These are phyloP conservation scores for Carlito syrichta DNA, from an alignment of 2,113 vertebrate genomes.

Conservation along the genomic window DNA sequence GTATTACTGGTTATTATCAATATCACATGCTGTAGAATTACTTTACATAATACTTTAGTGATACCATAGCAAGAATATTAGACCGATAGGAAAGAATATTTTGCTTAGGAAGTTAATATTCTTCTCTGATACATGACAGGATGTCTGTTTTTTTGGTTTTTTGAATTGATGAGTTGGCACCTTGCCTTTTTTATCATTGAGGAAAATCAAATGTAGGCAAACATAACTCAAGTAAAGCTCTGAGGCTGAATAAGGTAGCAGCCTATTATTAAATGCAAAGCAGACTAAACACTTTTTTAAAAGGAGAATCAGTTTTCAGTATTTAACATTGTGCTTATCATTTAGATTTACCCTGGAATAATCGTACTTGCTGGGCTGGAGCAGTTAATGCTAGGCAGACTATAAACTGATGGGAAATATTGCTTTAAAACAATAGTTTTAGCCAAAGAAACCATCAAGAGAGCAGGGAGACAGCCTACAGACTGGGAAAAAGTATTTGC, in stretches of 20 bases:
- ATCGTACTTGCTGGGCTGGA: slow-evolving; percentile 17
- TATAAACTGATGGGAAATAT: neutral
- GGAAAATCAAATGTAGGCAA: slow-evolving; percentile 66
- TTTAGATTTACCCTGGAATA: slow-evolving; percentile 46
- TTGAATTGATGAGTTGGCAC: neutral
- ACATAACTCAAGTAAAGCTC: slow-evolving; percentile 62
- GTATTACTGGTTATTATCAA: neutral
- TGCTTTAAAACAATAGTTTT: neutral
- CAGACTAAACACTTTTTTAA: slow-evolving; percentile 74
- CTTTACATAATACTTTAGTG: neutral
- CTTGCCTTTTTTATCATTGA: slow-evolving; percentile 62
- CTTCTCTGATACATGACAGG: neutral
- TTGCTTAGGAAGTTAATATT: neutral
- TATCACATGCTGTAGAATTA: neutral
- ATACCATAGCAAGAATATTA: neutral
- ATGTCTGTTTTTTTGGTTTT: neutral
- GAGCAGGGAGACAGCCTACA: too few species aligned
- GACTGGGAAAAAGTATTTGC: too few species aligned
- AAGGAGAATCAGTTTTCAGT: slow-evolving; percentile 74
- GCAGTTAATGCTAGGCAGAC: neutral
- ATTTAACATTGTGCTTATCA: slow-evolving; percentile 62
- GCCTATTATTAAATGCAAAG: slow-evolving; percentile 75
- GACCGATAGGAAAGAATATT: neutral
- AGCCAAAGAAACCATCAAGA: too few species aligned
- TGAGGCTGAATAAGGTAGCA: slow-evolving; percentile 72